These are phyloP conservation scores for Corythoichthys intestinalis DNA, from an alignment of 2,113 vertebrate genomes.

Conservation along the genomic window DNA sequence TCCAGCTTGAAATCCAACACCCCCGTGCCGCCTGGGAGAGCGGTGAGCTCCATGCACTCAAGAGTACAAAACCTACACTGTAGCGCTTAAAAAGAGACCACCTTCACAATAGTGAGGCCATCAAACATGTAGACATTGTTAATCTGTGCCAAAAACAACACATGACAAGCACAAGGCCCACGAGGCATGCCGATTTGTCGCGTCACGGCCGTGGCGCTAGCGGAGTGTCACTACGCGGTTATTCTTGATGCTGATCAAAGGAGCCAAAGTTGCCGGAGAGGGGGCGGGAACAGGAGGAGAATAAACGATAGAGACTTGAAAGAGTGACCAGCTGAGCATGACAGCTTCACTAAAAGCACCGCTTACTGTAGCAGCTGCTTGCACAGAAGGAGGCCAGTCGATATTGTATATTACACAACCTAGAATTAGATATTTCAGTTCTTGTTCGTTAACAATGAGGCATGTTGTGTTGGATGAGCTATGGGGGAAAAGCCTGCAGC, in stretches of 20 bases:
- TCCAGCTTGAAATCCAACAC: constrained; percentile 59
- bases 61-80: constrained; percentile 21
- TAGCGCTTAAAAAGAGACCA: constrained; percentile 24
- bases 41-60: constrained; percentile 34
- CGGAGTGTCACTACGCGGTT: constrained; percentile 17
- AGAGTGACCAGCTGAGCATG: constrained; percentile 37
- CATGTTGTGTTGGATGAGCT: constrained; percentile 10
- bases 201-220: constrained; percentile 29
- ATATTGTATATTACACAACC: background rate
- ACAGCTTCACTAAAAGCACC: constrained; percentile 34
- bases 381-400: background rate
- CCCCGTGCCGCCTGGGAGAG: constrained; percentile 40
- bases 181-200: constrained; percentile 10
- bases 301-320: constrained; percentile 3
- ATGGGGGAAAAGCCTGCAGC: background rate
- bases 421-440: background rate
- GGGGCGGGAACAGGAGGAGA: background rate
- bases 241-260: constrained; percentile 47
- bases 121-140: constrained; percentile 46
- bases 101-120: constrained; percentile 9
- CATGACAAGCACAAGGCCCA: constrained; percentile 43
- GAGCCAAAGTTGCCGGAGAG: constrained; percentile 18
- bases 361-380: constrained; percentile 17
- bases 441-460: background rate
- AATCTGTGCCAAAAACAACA: constrained; percentile 28